Conservation (phyloP, 2,113 vertebrate species). For the Haplochromis vanheusdeni region DNA sequence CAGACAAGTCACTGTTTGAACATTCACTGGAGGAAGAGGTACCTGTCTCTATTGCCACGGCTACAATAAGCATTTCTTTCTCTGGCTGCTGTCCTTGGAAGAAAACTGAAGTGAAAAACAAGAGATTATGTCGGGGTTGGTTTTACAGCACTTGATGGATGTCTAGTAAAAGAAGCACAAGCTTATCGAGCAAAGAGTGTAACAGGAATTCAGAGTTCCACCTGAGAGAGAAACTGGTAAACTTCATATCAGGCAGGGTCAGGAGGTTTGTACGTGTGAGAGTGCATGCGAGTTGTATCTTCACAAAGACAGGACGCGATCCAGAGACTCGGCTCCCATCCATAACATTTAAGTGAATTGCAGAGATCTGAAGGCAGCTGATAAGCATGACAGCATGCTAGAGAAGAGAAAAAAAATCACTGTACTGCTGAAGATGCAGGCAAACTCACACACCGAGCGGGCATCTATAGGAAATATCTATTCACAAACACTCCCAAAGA, state of each 20-base stretch:
- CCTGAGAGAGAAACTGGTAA: constrained; percentile 35
- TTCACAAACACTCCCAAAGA: background rate
- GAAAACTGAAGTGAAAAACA: background rate
- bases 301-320: background rate
- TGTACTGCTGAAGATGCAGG: background rate
- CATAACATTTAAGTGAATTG: constrained; percentile 35
- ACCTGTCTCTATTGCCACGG: background rate
- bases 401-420: background rate
- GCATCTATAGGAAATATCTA: constrained; percentile 7
- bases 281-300: background rate
- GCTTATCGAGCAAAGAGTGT: background rate
- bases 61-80: background rate
- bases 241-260: constrained; percentile 45
- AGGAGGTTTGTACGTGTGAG: background rate
- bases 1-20: background rate
- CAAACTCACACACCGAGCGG: background rate
- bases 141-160: constrained; percentile 14
- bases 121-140: background rate
- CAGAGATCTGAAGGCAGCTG: constrained; percentile 16
- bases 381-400: constrained; percentile 22
- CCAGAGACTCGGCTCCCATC: background rate
- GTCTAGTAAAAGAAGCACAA: constrained; percentile 13
- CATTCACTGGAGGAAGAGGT: background rate
- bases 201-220: constrained; percentile 17
- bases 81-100: background rate